Evolutionary conservation across 2,797 vertebrate genomes (phyloP).

Genomic region (Tokudaia muenninki): DNA sequence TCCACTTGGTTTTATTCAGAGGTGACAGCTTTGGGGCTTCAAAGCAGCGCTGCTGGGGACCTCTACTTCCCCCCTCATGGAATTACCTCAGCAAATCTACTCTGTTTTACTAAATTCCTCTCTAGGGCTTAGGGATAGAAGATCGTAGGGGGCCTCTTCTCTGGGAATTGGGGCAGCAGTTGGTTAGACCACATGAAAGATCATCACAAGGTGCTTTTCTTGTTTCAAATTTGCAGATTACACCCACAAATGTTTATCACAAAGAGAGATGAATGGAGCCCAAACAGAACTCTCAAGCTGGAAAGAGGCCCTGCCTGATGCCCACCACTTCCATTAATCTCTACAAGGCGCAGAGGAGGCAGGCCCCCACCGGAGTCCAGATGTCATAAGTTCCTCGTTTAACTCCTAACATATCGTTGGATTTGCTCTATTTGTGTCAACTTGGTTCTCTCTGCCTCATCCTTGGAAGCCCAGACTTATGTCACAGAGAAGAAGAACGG

Average conservation of each 20-base stretch:
- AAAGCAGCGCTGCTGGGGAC: not conserved
- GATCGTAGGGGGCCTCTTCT: not conserved
- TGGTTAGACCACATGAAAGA: not conserved
- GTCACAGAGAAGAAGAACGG: not conserved
- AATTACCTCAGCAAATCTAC: not conserved
- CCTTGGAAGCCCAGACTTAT: not conserved
- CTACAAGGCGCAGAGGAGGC: not conserved
- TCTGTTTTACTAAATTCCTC: not conserved
- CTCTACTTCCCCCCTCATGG: not conserved
- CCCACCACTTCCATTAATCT: not conserved
- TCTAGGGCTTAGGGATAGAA: not conserved
- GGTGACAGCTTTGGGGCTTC: not conserved
- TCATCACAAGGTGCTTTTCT: not conserved
- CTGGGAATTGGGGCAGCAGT: not conserved
- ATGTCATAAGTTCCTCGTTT: not conserved
- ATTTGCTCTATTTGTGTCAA: not conserved
- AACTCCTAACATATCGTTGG: rapidly evolving
- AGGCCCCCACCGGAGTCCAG: not conserved
- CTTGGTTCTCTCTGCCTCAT: not conserved
- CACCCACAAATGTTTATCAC: not conserved
- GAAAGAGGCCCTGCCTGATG: not conserved
- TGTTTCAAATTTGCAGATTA: conserved; percentile 27
- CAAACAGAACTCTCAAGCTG: not conserved
- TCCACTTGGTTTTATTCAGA: not conserved
- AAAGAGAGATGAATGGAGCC: not conserved